phyloP scores from a whole-genome alignment of 2,888 invertebrate species.

The Cephonodes hylas region DNA sequence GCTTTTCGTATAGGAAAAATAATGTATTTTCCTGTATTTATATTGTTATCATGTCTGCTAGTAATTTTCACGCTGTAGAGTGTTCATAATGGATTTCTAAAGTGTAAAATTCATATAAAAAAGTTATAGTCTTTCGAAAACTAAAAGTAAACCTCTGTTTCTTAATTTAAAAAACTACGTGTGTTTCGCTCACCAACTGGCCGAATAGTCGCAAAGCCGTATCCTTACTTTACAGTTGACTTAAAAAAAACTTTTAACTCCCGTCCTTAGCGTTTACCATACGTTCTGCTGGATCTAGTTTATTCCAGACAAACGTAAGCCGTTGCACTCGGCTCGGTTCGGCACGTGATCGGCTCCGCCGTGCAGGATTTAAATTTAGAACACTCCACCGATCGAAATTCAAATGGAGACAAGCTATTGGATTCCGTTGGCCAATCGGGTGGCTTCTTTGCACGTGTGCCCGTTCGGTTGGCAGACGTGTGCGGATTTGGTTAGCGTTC shows the following conservation, averaged over 20 bases:
- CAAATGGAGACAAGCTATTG: constrained; percentile 35
- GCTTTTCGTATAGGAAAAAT: too few relatives aligned
- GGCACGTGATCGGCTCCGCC: constrained; percentile 22
- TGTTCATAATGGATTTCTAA: not conserved
- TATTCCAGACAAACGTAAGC: constrained; percentile 5
- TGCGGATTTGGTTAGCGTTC: not conserved
- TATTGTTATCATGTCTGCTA: too few relatives aligned
- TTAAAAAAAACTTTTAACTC: not conserved
- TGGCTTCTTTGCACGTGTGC: not conserved
- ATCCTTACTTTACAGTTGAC: not conserved
- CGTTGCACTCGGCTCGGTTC: constrained; percentile 2
- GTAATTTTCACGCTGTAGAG: too few relatives aligned
- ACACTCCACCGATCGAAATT: constrained; percentile 31
- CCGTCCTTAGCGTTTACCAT: not conserved
- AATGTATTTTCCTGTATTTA: too few relatives aligned
- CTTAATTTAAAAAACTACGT: not conserved
- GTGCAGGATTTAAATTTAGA: constrained; percentile 36
- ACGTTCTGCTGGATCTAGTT: not conserved
- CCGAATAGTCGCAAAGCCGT: not conserved
- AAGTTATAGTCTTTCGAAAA: not conserved
- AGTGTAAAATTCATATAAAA: not conserved
- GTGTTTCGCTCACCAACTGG: not conserved
- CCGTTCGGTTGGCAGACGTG: not conserved
- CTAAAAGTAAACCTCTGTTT: not conserved
- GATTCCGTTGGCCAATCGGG: constrained; percentile 22